Conservation (phyloP, 23 tunicate species). For the Phallusia fumigata region DNA sequence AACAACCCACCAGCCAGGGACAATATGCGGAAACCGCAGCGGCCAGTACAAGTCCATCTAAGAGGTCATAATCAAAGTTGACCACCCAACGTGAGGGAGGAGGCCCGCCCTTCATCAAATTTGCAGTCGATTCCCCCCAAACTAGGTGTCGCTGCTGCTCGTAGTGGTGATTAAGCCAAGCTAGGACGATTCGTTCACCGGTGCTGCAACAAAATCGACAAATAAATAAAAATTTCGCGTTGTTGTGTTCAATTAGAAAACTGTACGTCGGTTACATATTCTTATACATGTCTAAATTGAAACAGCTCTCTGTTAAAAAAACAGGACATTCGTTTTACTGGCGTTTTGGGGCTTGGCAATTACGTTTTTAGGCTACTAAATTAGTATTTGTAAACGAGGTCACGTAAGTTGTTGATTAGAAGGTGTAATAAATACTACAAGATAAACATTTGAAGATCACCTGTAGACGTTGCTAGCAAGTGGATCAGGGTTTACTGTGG, state of each 20-base stretch:
- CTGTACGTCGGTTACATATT: too few relatives aligned
- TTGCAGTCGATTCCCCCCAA: constrained; percentile 43
- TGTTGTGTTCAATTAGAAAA: too few relatives aligned
- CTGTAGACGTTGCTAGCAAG: constrained; percentile 88
- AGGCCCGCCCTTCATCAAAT: constrained; percentile 33
- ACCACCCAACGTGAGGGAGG: constrained; percentile 95
- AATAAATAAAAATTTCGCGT: too few relatives aligned
- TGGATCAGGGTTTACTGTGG: constrained; percentile 74
- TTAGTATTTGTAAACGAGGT: background rate
- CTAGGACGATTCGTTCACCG: constrained; percentile 79
- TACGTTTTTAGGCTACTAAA: too few relatives aligned
- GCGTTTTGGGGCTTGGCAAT: too few relatives aligned
- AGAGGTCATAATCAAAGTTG: constrained; percentile 90
- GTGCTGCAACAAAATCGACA: constrained; percentile 31
- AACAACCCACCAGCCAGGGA: constrained; percentile 92
- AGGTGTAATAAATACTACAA: background rate
- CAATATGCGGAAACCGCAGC: constrained; percentile 82
- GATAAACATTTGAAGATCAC: constrained; percentile 18
- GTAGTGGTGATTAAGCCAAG: constrained; percentile 92
- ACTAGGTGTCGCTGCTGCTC: constrained; percentile 58
- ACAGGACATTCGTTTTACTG: too few relatives aligned
- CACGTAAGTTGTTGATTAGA: background rate
- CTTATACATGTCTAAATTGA: too few relatives aligned
- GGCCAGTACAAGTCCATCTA: constrained; percentile 94
- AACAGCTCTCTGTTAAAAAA: too few relatives aligned